Evolutionary conservation across 2,797 vertebrate species (phyloP).

Genomic region (Enteromius viviparus): DNA sequence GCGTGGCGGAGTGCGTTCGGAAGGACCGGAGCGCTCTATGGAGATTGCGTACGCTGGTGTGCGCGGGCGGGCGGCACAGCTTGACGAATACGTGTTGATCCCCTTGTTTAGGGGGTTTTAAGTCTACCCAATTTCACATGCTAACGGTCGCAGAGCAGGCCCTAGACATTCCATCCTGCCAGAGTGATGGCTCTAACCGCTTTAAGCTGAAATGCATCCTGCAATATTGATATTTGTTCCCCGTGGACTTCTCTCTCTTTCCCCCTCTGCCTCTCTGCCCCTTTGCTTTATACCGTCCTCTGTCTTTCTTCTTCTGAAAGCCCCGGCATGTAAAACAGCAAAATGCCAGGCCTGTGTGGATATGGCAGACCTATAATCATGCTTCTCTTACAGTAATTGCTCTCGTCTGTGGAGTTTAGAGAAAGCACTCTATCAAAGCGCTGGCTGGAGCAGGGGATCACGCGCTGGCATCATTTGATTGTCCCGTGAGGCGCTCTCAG

Average conservation of each 20-base stretch:
- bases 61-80: slow-evolving; percentile 69
- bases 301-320: slow-evolving; percentile 56
- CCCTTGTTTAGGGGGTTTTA: slow-evolving; percentile 78
- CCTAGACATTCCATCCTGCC: slow-evolving; percentile 45
- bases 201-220: slow-evolving; percentile 59
- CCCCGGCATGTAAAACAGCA: slow-evolving; percentile 61
- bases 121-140: slow-evolving; percentile 71
- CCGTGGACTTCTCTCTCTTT: slow-evolving; percentile 40
- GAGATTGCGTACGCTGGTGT: slow-evolving; percentile 61
- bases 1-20: slow-evolving; percentile 59
- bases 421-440: slow-evolving; percentile 71
- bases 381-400: slow-evolving; percentile 76
- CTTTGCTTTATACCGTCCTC: slow-evolving; percentile 34
- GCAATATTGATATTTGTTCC: slow-evolving; percentile 63
- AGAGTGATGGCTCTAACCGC: slow-evolving; percentile 54
- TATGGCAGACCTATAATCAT: slow-evolving; percentile 69
- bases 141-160: slow-evolving; percentile 59
- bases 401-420: slow-evolving; percentile 71
- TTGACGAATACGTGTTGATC: slow-evolving; percentile 79
- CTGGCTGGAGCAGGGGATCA: slow-evolving; percentile 65
- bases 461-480: slow-evolving; percentile 71
- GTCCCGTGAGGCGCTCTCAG: slow-evolving; percentile 55
- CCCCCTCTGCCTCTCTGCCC: slow-evolving; percentile 21
- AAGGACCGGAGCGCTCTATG: slow-evolving; percentile 56
- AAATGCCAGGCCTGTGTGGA: slow-evolving; percentile 64